phyloP scores from a whole-genome alignment of 2,888 invertebrate genomes.

The Ecliptopera silaceata region DNA sequence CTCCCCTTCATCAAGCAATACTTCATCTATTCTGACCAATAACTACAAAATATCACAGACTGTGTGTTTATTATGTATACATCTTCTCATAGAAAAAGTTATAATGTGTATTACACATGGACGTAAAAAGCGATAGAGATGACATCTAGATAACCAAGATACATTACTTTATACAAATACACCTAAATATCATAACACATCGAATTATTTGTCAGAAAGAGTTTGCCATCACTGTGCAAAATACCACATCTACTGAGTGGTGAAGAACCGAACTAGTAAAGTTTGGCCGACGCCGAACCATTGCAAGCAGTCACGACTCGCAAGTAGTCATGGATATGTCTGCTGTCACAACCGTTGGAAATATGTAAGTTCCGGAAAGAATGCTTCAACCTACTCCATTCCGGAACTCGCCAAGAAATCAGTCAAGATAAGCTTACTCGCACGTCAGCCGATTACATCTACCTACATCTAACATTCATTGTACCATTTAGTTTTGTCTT shows the following conservation, averaged over 20 bases:
- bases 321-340: slow-evolving; percentile 68
- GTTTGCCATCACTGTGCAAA: slow-evolving; percentile 62
- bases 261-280: slow-evolving; percentile 29
- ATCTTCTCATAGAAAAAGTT: slow-evolving; percentile 81
- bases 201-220: slow-evolving; percentile 73
- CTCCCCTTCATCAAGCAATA: slow-evolving; percentile 79
- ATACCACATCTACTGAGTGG: slow-evolving; percentile 40
- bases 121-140: slow-evolving; percentile 80
- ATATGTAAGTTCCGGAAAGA: slow-evolving; percentile 55
- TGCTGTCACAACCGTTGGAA: slow-evolving; percentile 78
- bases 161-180: slow-evolving; percentile 64
- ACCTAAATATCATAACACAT: slow-evolving; percentile 60
- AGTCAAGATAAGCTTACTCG: slow-evolving; percentile 65
- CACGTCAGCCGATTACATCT: slow-evolving; percentile 60
- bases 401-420: slow-evolving; percentile 55
- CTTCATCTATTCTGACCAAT: slow-evolving; percentile 80
- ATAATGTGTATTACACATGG: slow-evolving; percentile 80
- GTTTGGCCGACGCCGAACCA: slow-evolving; percentile 18
- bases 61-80: slow-evolving; percentile 83
- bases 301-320: slow-evolving; percentile 6
- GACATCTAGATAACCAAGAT: slow-evolving; percentile 76
- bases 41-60: slow-evolving; percentile 84
- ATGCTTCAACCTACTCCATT: slow-evolving; percentile 52
- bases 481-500: slow-evolving; percentile 72
- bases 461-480: slow-evolving; percentile 73